Base-by-base conservation (phyloP, 2,888 invertebrate genomes). In the Brassicogethes aeneus region DNA sequence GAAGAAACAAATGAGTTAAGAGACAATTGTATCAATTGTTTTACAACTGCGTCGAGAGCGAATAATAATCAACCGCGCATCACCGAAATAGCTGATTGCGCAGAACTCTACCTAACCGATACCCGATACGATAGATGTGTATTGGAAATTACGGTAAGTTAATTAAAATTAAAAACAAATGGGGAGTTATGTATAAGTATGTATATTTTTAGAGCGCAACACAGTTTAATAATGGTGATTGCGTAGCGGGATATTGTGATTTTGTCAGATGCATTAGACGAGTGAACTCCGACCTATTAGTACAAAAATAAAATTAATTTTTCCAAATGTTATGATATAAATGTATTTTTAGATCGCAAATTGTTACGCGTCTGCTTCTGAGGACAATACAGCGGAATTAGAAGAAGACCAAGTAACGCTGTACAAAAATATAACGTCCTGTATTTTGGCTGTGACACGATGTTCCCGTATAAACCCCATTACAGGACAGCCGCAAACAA, bases 1-100 rank as follows among this genome's bases (percentile, higher is more conserved):
- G 71, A 74, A 1, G 74, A 77, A 49, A 65, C 72, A 2, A 72
- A 74, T 23, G 14, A 12, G 5, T 51, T 65, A 42, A 70, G 78
- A 43, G 80, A 80, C 64, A 74, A 74, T 10, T 81, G 81, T 54
- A 77, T 80, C 45, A 72, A 77, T 15, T 80, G 80, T 55, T 81
- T 81, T 45, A 52, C 54, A 34, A 34, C 43, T 32, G 56, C 56
- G 14, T 46, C 50, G 15, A 50, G 46, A 30, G 47, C 53, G 41
- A 64, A 61, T 42, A 55, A 74, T 66, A 76, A 76, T 2, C 73
- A 74, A 33, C 74, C 73, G 48, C 75, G 76, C 48, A 55, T 78
- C 34, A 68, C 62, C 42, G 68, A 71, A 2, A 59, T 78, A 15
- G 74, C 72, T 52, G 63, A 67, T 36, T 78, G 77, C 55, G 74